Evolutionary conservation across 2,888 invertebrate species (phyloP).

Genomic region (Trichacis sp.): DNA sequence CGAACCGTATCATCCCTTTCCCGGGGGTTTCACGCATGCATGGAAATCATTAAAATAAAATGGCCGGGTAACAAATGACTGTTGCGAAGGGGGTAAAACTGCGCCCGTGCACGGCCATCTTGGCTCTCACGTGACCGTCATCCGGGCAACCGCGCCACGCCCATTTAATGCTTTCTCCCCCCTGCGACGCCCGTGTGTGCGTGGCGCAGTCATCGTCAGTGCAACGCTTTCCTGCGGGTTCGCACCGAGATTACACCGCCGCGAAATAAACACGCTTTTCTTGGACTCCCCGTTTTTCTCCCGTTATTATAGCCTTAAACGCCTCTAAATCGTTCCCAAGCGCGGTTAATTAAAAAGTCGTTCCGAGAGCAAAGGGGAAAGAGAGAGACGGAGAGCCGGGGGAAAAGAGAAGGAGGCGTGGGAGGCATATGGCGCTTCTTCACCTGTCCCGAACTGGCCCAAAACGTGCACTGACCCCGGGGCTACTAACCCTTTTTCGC

Average conservation of each 20-base stretch:
- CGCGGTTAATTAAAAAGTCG: slow-evolving; percentile 42
- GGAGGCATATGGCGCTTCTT: too few species aligned
- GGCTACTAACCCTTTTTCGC: slow-evolving; percentile 49
- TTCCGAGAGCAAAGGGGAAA: slow-evolving; percentile 23
- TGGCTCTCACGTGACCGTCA: slow-evolving; percentile 70
- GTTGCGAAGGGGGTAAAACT: slow-evolving; percentile 62
- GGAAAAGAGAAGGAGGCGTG: slow-evolving; percentile 34
- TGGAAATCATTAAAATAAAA: slow-evolving; percentile 70
- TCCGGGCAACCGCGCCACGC: slow-evolving; percentile 70
- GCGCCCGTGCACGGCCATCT: slow-evolving; percentile 64
- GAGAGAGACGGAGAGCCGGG: slow-evolving; percentile 20
- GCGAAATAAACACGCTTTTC: too few species aligned
- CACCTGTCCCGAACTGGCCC: slow-evolving; percentile 48
- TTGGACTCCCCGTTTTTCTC: too few species aligned
- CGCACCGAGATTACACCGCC: too few species aligned
- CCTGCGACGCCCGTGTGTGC: slow-evolving; percentile 52
- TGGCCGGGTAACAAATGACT: slow-evolving; percentile 70
- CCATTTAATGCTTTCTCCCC: slow-evolving; percentile 70
- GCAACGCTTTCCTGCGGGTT: too few species aligned
- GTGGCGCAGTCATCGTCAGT: slow-evolving; percentile 67
- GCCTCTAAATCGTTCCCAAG: slow-evolving; percentile 31
- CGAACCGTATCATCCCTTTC: slow-evolving; percentile 53
- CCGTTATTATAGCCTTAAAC: slow-evolving; percentile 17
- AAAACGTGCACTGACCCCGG: slow-evolving; percentile 53
- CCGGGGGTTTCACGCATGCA: slow-evolving; percentile 67